phyloP scores from a whole-genome alignment of 2,113 vertebrate species.

The Bungarus multicinctus region DNA sequence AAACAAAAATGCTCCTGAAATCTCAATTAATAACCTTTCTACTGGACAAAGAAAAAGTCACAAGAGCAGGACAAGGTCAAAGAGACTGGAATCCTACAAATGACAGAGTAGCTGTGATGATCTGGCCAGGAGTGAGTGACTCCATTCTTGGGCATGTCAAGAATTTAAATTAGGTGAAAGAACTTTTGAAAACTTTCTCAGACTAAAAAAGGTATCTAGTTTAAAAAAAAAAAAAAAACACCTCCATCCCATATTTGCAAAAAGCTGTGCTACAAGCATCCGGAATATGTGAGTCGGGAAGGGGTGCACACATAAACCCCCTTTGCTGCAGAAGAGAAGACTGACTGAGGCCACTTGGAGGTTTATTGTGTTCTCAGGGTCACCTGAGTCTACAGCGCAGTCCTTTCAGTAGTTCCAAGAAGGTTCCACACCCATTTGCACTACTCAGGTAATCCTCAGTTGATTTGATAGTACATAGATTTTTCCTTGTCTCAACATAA shows the following conservation, averaged over 20 bases:
- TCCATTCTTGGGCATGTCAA: background rate
- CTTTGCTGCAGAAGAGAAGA: no score
- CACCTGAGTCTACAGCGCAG: no score
- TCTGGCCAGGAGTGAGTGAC: background rate
- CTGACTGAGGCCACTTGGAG: no score
- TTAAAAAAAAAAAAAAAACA: background rate
- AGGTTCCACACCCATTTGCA: no score
- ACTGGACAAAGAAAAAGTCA: background rate
- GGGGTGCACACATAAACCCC: background rate
- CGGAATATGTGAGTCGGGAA: background rate
- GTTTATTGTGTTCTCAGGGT: no score
- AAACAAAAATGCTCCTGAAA: background rate
- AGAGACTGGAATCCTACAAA: background rate
- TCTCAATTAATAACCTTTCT: background rate
- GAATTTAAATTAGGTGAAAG: background rate
- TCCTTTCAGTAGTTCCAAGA: no score
- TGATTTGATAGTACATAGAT: background rate
- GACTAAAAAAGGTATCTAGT: background rate
- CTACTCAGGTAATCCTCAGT: no score
- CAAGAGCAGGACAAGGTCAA: background rate
- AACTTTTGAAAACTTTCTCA: background rate
- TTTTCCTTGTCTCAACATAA: background rate
- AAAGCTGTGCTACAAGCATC: background rate
- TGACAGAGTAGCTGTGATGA: background rate
- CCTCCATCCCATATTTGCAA: background rate